Evolutionary conservation across 2,797 vertebrate species (phyloP).

Genomic region (Cetoscarus ocellatus): DNA sequence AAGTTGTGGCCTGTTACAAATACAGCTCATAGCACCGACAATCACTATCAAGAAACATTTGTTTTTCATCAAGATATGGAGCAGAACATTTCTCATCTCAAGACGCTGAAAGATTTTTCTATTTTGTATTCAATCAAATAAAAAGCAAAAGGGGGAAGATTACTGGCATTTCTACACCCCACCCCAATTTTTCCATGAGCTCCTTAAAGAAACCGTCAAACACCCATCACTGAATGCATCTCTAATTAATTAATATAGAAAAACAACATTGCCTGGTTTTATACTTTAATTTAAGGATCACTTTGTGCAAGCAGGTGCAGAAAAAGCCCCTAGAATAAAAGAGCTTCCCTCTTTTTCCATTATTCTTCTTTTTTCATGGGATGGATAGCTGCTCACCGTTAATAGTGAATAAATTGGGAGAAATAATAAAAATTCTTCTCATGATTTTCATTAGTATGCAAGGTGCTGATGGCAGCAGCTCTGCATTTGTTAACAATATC

Average conservation of each 20-base stretch:
- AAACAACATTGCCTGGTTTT: slow-evolving; percentile 26
- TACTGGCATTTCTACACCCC: slow-evolving; percentile 7
- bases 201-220: slow-evolving; percentile 35
- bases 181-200: slow-evolving; percentile 1
- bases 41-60: slow-evolving; percentile 2
- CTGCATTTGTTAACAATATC: slow-evolving; percentile 67
- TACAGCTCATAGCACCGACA: slow-evolving; percentile 3
- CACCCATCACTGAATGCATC: slow-evolving; percentile 35
- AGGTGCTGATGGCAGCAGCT: slow-evolving; percentile 71
- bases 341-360: slow-evolving; percentile 4
- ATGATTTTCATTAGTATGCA: slow-evolving; percentile 69
- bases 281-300: slow-evolving; percentile 39
- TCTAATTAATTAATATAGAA: slow-evolving; percentile 43
- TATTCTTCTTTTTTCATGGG: slow-evolving; percentile 34
- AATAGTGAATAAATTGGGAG: slow-evolving; percentile 62
- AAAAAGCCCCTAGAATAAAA: slow-evolving; percentile 36
- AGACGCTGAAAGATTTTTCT: slow-evolving; percentile 8
- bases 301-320: slow-evolving; percentile 31
- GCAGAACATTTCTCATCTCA: slow-evolving; percentile 7
- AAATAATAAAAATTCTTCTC: slow-evolving; percentile 57
- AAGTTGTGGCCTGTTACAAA: background rate
- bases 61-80: background rate
- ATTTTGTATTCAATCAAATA: slow-evolving; percentile 35
- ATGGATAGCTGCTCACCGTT: slow-evolving; percentile 53
- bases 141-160: slow-evolving; percentile 6